A percentile compares a stretch with the other conserved stretches of the same genome.
Conservation (phyloP, 2,888 invertebrate genomes). For the Drosophila limbata region DNA sequence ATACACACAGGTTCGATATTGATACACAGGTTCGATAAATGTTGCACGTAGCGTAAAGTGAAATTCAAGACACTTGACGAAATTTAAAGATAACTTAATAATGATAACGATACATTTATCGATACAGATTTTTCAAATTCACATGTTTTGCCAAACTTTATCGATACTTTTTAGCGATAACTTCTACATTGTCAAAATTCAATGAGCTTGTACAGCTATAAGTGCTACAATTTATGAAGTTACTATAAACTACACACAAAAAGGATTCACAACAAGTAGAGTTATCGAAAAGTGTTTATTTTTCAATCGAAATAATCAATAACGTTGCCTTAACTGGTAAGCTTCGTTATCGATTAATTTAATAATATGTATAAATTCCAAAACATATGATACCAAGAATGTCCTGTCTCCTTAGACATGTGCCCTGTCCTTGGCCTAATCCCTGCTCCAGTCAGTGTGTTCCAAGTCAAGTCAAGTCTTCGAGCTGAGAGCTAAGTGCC, state of each 20-base stretch:
- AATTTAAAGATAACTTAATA: background rate
- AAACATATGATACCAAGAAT: background rate
- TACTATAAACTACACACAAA: too few species aligned
- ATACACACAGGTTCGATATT: background rate
- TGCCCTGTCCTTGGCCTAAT: background rate
- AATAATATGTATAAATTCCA: background rate
- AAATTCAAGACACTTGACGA: background rate
- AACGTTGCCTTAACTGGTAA: background rate
- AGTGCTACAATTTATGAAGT: too few species aligned
- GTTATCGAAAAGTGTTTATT: too few species aligned
- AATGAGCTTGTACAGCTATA: too few species aligned
- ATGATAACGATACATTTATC: background rate
- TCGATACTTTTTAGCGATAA: too few species aligned
- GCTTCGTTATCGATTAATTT: background rate
- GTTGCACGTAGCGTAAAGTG: too few species aligned
- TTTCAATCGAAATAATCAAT: too few species aligned
- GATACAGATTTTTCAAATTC: background rate
- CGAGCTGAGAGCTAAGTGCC: conserved; percentile 53
- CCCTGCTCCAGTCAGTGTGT: background rate
- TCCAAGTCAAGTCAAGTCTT: conserved; percentile 46
- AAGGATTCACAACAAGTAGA: too few species aligned
- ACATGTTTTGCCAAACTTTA: too few species aligned
- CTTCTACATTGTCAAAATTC: background rate
- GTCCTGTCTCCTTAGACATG: conserved; percentile 5
- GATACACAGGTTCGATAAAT: background rate